Evolutionary conservation across 2,113 vertebrate genomes (phyloP).

Genomic region (Capreolus pygargus): DNA sequence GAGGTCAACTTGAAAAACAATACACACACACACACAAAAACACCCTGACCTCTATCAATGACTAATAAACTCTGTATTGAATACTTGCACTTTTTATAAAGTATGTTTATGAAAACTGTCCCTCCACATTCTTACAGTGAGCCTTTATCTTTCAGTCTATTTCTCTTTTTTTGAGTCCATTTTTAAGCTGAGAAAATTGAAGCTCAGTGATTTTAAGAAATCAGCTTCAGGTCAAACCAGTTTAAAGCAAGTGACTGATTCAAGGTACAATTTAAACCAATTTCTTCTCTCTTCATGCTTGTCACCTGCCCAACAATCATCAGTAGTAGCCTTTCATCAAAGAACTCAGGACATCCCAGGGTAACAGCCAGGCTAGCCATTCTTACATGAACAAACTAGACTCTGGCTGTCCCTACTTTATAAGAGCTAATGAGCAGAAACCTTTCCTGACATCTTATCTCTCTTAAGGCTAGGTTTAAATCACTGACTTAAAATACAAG

Average conservation of each 20-base stretch:
- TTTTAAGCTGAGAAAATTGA: slow-evolving; percentile 3
- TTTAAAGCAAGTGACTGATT: not conserved
- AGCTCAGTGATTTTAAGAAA: not conserved
- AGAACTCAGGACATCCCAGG: not conserved
- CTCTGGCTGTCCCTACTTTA: not conserved
- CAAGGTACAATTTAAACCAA: not conserved
- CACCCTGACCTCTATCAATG: not conserved
- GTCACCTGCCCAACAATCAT: not conserved
- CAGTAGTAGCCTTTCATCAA: not conserved
- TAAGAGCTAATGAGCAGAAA: slow-evolving; percentile 10
- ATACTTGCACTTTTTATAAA: not conserved
- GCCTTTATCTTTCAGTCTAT: not conserved
- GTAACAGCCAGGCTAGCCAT: not conserved
- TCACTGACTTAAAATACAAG: slow-evolving; percentile 50
- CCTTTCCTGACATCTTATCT: not conserved
- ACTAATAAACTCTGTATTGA: not conserved
- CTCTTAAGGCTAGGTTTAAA: slow-evolving; percentile 49
- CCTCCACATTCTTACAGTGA: not conserved
- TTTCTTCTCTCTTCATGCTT: not conserved
- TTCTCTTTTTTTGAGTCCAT: not conserved
- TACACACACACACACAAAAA: not conserved
- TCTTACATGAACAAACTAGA: not conserved
- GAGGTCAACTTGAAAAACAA: not conserved
- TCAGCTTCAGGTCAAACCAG: not conserved
- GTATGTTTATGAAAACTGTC: not conserved